Base-by-base conservation (phyloP, 2,113 vertebrate genomes). In the Ageneiosus marmoratus region DNA sequence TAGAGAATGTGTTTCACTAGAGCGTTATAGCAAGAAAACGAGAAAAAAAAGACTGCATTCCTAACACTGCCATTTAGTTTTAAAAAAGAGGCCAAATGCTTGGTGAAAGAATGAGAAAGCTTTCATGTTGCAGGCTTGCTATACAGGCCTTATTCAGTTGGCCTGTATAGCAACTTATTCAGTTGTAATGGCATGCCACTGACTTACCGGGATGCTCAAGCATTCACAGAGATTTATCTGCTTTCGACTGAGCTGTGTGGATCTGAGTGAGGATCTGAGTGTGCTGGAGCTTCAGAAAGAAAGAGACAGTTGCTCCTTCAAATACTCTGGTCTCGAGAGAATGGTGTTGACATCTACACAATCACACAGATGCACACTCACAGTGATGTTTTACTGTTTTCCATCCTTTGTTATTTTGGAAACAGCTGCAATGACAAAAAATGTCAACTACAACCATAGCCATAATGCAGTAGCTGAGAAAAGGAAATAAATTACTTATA, bases 221-320 rank as follows among this genome's bases (percentile, higher is more conserved):
- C 48, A 13, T 81, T 51, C 37, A n/a, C 75, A 55, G 60, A 85
- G 76, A 55, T 83, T 77, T 69, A 80, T 56, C 53, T 46, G 69
- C 83, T 80, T 87, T 80, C 83, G 84, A 81, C 74, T 32, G 81
- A 70, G 44, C 77, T 75, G 34, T 34, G 27, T 29, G 46, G 46
- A n/a, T 77, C 76, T 53, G 37, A 32, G 41, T 81, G 32, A 50
- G 55, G 32, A 37, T 77, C 76, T 60, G 50, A 32, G 50, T 78
- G 32, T 74, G 22, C 32, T 81, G 55, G 27, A 73, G 73, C 55
- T 81, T 83, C 44, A 78, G 78, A 74, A 73, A 79, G 67, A 82
- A 62, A 83, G 86, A 88, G 86, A 86, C 86, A 85, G 86, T 85
- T 79, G 51, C 81, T 79, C 84, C 87, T 90, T 88, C 89, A 89